phyloP scores from a whole-genome alignment of 2,113 vertebrate genomes.

The Paralichthys olivaceus region DNA sequence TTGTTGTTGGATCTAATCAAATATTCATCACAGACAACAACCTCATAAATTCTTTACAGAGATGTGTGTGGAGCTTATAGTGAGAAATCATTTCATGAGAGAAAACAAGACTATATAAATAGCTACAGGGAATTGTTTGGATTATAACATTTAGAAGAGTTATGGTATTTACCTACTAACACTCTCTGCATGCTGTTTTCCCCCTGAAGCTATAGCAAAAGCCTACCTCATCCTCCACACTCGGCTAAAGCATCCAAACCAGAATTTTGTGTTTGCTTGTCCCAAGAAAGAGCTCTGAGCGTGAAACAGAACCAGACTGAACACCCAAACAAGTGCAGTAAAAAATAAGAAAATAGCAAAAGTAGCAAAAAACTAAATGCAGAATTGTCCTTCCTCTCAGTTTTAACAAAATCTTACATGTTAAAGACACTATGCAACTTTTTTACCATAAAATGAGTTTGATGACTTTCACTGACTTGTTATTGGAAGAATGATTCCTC shows the following conservation, averaged over 20 bases:
- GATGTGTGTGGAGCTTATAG: slow-evolving; percentile 7
- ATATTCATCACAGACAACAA: slow-evolving; percentile 65
- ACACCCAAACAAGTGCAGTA: too few relatives aligned
- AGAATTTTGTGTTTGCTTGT: not conserved
- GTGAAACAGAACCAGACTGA: not conserved
- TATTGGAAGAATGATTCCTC: too few relatives aligned
- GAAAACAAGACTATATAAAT: not conserved
- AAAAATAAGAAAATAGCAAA: too few relatives aligned
- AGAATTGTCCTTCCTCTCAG: too few relatives aligned
- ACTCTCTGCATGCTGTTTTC: too few relatives aligned
- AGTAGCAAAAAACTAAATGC: too few relatives aligned
- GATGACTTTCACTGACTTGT: too few relatives aligned
- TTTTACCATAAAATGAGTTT: too few relatives aligned
- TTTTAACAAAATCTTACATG: too few relatives aligned
- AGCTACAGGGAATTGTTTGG: slow-evolving; percentile 29
- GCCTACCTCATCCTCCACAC: slow-evolving; percentile 1
- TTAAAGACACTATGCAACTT: too few relatives aligned
- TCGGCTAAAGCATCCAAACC: too few relatives aligned
- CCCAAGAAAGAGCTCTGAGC: not conserved
- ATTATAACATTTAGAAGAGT: slow-evolving; percentile 23
- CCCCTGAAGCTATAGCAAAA: not conserved
- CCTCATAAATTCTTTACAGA: slow-evolving; percentile 68
- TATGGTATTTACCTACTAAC: not conserved
- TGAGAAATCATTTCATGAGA: slow-evolving; percentile 22
- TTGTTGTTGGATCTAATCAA: slow-evolving; percentile 62